Evolutionary conservation across 2,113 vertebrate genomes (phyloP), one percentile per base, ranked within the genome.

Genomic region (Phylloscopus trochiloides): DNA sequence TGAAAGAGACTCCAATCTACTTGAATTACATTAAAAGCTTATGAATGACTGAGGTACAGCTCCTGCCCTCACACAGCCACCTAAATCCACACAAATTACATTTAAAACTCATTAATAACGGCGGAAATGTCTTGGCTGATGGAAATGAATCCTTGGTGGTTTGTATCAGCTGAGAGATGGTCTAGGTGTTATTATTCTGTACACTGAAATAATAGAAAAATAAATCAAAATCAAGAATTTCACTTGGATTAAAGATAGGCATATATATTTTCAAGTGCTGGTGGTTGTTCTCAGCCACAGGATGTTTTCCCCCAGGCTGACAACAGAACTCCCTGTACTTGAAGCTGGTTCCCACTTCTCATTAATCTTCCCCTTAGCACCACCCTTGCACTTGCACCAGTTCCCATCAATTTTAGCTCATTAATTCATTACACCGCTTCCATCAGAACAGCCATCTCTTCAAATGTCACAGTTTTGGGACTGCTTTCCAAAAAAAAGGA

Each of bases 1-100:
- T 93, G 92, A 91, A 94, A 96, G 83, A 83, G 29, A 54, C 61
- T 95, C 84, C 92, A 75, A 85, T 77, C 68, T 65, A 61, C 80
- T 71, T 43, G 86, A 96, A 91, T 75, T 68, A 36, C n/a, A 94
- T 68, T 82, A 72, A 91, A 68, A 93, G 66, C 68, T 72, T 86
- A 22, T 65, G 91, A 92, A 75, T 86, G 78, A 29, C 55, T 87
- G 88, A 81, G 71, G 58, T 19, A 43, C 26, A 75, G 73, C 95
- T 71, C 26, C 21, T 36, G 52, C 42, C 55, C 59, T 65, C 79
- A 20, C 75, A 28, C 1, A 57, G 82, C 85, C 55, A 31, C 50
- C 47, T 77, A 55, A 74, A 94, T 32, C 62, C 45, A 3, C 65
- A 68, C 34, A 86, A 43, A 40, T 50, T 45, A 57, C 38, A 24